Percentiles rank a stretch among this genome's conserved stretches.
Evolutionary conservation across 2,797 vertebrate species (phyloP).

Genomic region (Buphagus erythrorhynchus): DNA sequence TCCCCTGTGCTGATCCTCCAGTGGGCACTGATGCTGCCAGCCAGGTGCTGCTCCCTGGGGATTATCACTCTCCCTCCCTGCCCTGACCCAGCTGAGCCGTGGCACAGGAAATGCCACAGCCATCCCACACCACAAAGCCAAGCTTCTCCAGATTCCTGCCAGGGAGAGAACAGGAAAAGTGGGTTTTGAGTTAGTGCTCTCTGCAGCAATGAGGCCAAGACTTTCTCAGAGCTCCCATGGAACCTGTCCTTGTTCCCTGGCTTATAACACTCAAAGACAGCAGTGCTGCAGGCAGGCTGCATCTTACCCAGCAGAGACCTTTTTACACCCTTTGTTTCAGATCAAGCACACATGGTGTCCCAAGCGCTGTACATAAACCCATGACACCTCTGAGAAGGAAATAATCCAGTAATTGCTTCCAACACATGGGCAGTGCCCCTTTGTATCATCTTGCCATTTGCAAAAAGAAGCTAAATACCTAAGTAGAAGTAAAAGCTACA

Average conservation of each 20-base stretch:
- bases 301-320: neutral
- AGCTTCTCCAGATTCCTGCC: neutral
- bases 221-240: neutral
- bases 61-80: neutral
- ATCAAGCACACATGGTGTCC: neutral
- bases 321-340: neutral
- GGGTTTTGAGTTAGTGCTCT: neutral
- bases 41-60: neutral
- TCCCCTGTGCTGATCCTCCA: neutral
- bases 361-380: neutral
- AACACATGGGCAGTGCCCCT: neutral
- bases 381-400: neutral
- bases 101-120: neutral
- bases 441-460: neutral
- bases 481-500: neutral
- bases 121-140: neutral
- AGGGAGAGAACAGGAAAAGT: neutral
- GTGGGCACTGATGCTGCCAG: neutral
- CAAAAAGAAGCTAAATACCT: neutral
- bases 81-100: neutral
- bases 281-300: neutral
- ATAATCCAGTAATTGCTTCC: neutral
- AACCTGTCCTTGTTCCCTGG: neutral
- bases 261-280: rapidly evolving
- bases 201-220: neutral